Evolutionary conservation across 2,888 invertebrate genomes (phyloP).

Genomic region (Ennomos quercinarius): DNA sequence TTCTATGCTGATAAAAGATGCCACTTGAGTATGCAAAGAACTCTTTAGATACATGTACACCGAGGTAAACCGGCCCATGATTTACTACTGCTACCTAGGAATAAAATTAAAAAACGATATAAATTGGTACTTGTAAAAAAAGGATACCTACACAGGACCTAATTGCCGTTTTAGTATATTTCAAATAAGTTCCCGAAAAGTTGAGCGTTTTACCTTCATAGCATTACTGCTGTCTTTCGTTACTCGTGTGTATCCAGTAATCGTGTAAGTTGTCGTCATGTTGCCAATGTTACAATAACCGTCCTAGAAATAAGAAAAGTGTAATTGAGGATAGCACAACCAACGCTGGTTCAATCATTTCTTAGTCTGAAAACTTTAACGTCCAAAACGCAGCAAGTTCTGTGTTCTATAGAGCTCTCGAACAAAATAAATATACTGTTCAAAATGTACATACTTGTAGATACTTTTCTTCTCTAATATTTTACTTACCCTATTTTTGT

Average conservation of each 20-base stretch:
- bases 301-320: slow-evolving; percentile 83
- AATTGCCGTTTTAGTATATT: too few species aligned
- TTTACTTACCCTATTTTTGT: slow-evolving; percentile 88
- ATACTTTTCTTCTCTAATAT: not conserved
- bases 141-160: too few species aligned
- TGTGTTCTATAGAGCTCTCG: too few species aligned
- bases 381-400: too few species aligned
- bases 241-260: slow-evolving; percentile 93
- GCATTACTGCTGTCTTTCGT: slow-evolving; percentile 89
- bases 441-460: slow-evolving; percentile 1
- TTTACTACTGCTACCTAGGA: not conserved
- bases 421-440: slow-evolving; percentile 31
- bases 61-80: not conserved
- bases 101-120: too few species aligned
- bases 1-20: not conserved
- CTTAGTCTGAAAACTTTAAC: too few species aligned
- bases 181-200: too few species aligned
- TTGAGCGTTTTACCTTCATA: slow-evolving; percentile 78
- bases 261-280: slow-evolving; percentile 87
- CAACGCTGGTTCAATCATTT: too few species aligned
- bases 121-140: too few species aligned
- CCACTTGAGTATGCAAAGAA: not conserved
- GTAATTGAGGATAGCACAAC: too few species aligned
- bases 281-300: slow-evolving; percentile 91
- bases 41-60: not conserved